A percentile compares a stretch with the other conserved stretches of the same genome.
Evolutionary conservation across 2,888 invertebrate genomes (phyloP).

Genomic region (Lordiphosa andalusiaca): DNA sequence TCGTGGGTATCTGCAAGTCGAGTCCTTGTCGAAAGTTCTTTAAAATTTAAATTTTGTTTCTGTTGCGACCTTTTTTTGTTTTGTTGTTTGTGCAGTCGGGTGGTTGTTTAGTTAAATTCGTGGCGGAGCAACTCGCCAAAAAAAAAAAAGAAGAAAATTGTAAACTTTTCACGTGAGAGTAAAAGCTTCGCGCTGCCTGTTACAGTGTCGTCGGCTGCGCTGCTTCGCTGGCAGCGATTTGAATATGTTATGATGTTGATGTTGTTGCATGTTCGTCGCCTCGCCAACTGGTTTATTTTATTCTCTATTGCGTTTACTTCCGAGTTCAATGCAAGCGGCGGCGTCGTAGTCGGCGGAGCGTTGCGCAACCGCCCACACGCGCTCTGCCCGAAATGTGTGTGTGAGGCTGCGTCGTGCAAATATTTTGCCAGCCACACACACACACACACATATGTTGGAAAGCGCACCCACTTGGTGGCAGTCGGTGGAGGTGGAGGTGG

Average conservation of each 20-base stretch:
- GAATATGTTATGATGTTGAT: slow-evolving; percentile 72
- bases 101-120: slow-evolving; percentile 71
- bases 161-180: slow-evolving; percentile 66
- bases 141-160: slow-evolving; percentile 37
- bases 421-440: slow-evolving; percentile 56
- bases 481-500: no score
- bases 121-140: slow-evolving; percentile 49
- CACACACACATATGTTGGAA: slow-evolving; percentile 12
- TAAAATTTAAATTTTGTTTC: slow-evolving; percentile 16
- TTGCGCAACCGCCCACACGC: slow-evolving; percentile 73
- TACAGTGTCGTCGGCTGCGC: slow-evolving; percentile 22
- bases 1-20: slow-evolving; percentile 19
- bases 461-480: slow-evolving; percentile 43
- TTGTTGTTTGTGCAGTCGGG: slow-evolving; percentile 37
- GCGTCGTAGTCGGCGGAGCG: slow-evolving; percentile 21
- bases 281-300: slow-evolving; percentile 59
- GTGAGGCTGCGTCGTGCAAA: slow-evolving; percentile 64
- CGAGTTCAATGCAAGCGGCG: slow-evolving; percentile 70
- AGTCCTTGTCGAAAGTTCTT: slow-evolving; percentile 4
- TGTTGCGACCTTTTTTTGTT: slow-evolving; percentile 1
- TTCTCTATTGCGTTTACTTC: slow-evolving; percentile 71
- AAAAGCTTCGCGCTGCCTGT: slow-evolving; percentile 52
- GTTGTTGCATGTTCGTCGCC: slow-evolving; percentile 44
- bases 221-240: slow-evolving; percentile 46
- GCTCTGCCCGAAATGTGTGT: slow-evolving; percentile 20